Evolutionary conservation across 2,888 invertebrate species (phyloP), one percentile per base, ranked within the genome.

Genomic region (Megalurothrips usitatus): DNA sequence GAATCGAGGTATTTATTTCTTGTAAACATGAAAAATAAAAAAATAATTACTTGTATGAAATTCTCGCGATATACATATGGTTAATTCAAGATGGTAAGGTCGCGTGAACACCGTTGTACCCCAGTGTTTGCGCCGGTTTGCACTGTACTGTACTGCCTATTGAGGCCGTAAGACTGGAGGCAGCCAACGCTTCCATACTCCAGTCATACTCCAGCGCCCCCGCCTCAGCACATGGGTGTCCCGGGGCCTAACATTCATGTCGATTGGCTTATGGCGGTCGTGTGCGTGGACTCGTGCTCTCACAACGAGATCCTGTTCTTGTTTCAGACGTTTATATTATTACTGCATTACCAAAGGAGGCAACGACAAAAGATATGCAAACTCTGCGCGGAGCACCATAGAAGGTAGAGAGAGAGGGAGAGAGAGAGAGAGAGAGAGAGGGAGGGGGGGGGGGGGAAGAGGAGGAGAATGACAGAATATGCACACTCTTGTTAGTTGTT

Each of bases 341-440:
- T 26, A 26, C 58, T 14, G 26, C 26, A 68, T 63, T 68, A 23
- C 34, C 26, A 6, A 43, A 80, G 26, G 28, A 78, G 78, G n/a
- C n/a, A n/a, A n/a, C n/a, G 48, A 78, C 12, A 19, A 43, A 19
- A n/a, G 34, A 23, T 28, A 78, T 11, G 47, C 14, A 19, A 78
- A 19, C 43, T 79, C 78, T 79, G 79, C 49, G 80, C 80, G 79
- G 81, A 81, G 47, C 82, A 84, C 84, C 85, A 83, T 82, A 82
- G 83, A 82, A 48, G 81, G 78, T 48, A 82, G 83, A 80, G 75
- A 79, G 79, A 83, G 82, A 78, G 28, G 47, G 47, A 79, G 83
- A 79, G 81, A 79, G 83, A 83, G 80, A 81, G 63, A 81, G 82
- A 82, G 82, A 23, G 81, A 82, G 83, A 81, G 79, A 79, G 47